Base-by-base conservation (phyloP, 2,113 vertebrate genomes). In the Ovis canadensis region DNA sequence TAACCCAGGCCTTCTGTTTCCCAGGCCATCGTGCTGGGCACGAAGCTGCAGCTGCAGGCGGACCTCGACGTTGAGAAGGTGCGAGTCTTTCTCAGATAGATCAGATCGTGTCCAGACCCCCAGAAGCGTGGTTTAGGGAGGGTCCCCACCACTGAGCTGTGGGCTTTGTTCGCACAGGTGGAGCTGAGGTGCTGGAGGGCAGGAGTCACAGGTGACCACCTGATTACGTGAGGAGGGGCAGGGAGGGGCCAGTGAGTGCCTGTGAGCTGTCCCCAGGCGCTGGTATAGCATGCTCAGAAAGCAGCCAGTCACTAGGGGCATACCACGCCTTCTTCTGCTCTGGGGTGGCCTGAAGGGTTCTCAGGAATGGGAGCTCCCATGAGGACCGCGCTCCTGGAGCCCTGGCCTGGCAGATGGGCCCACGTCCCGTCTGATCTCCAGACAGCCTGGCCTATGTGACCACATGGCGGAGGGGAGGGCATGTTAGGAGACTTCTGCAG, bases 11-110 rank as follows among this genome's bases (percentile, higher is more conserved):
- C 55, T 23, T 94, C 60, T 71, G 31, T 94, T 97, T 95, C 94
- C 84, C 95, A 99, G 99, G 99, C 99, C n/a, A 98, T 98, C 19
- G 19, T 98, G 14, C 97, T 99, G 85, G 98, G 99, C 87, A 98
- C 98, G 3, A 99, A 99, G 94, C 98, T 99, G 93, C 98, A 99
- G 52, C 97, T 99, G 50, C 99, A 99, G 98, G 97, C 98, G 9
- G 98, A 99, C 27, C 98, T 99, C 45, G 98, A 99, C 78, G 90
- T 99, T 96, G 99, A 99, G 90, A 98, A 99, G 99, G 99, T 99
- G 88, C 99, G 99, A 92, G 82, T 23, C 95, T 94, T 97, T 96
- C 90, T 84, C 94, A 60, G 45, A 88, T 86, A 10, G 23, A 96
- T 88, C 84, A 94, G 60, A 43, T 19, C 14, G 16, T 33, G n/a